Evolutionary conservation across 2,113 vertebrate species (phyloP), one percentile per base, ranked within the genome.

Genomic region (Nothocercus julius): DNA sequence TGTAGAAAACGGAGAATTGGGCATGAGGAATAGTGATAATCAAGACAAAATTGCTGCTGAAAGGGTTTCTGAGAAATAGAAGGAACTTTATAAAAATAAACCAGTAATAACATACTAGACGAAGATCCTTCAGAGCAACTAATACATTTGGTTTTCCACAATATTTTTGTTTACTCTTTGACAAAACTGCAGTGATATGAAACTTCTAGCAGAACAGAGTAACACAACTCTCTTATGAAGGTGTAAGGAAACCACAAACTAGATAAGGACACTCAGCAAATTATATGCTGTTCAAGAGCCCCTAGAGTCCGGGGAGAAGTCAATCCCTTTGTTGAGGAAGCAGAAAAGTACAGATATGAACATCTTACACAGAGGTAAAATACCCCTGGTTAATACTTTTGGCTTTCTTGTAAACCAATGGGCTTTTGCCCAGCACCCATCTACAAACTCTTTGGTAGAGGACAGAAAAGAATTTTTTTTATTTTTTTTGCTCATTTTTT

Each of bases 11-110:
- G 64, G 87, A 91, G 76, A 77, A 59, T 87, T 24, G 22, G 10
- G 10, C 32, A 32, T 40, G 11, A 21, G n/a, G 16, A 92, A 81
- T 63, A 80, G 7, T 0, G 1, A 22, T 20, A 42, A 45, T 74
- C 45, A 74, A 45, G 30, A 18, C 38, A 49, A 66, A 77, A 58
- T 63, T 69, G 61, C 20, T 2, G 7, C n/a, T 87, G 47, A n/a
- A 80, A 77, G 45, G 18, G 4, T 9, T 90, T 95, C 69, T 87
- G 67, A 74, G 78, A 95, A 91, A 85, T 44, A 63, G 72, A 81
- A 75, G 3, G 42, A 47, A 58, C 2, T 83, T 49, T 49, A 36
- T 36, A 36, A 36, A 36, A 36, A 36, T 36, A 36, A 36, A 36
- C 36, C 73, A 19, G 8, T 27, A 73, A 87, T 84, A 76, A 69